Conservation (phyloP, 2,113 vertebrate species). For the Ceyx melanurus region DNA sequence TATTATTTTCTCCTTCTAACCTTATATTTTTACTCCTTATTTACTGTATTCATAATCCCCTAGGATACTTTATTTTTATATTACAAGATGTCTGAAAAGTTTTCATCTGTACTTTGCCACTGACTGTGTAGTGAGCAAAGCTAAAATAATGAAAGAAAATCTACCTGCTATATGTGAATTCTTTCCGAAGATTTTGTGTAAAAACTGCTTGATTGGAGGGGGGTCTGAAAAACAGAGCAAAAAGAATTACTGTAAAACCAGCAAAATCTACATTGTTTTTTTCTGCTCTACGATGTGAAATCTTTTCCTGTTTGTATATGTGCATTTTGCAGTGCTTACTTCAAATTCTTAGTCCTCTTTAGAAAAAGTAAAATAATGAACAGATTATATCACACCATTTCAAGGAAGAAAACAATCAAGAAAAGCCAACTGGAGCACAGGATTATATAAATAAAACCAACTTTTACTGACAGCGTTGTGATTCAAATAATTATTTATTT, state of each 20-base stretch:
- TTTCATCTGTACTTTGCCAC: neutral
- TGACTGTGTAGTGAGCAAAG: neutral
- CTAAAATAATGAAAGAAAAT: neutral
- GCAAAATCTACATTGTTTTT: neutral
- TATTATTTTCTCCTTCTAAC: neutral
- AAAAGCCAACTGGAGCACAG: neutral
- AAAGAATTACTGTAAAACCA: neutral
- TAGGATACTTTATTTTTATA: neutral
- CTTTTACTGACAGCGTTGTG: slow-evolving; percentile 42
- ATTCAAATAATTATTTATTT: slow-evolving; percentile 61
- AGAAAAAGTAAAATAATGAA: slow-evolving; percentile 16
- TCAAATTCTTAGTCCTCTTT: neutral
- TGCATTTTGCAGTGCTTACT: neutral
- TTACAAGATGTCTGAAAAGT: neutral
- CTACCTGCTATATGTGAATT: neutral
- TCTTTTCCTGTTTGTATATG: neutral
- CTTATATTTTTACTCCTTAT: neutral
- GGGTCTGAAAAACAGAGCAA: neutral
- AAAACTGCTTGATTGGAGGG: neutral
- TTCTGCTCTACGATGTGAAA: neutral
- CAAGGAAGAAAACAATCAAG: slow-evolving; percentile 7
- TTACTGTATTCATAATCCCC: neutral
- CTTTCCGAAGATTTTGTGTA: neutral
- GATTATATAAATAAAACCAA: slow-evolving; percentile 35
- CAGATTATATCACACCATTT: neutral